Conservation (phyloP, 2,888 invertebrate genomes). For the Agonopterix subpropinquella region DNA sequence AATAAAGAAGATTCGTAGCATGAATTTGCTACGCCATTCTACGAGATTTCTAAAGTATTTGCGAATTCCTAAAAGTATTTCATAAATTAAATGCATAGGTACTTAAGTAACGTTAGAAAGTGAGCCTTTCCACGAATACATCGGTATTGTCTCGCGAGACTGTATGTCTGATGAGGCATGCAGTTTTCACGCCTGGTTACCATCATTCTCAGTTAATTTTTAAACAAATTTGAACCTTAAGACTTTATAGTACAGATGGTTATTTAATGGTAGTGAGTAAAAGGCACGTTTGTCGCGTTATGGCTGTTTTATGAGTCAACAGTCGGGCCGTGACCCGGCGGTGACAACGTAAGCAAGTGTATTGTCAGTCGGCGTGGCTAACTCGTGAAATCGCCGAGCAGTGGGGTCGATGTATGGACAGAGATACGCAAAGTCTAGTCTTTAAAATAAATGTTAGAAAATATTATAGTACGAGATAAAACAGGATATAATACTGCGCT, state of each 20-base stretch:
- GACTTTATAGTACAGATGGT: constrained; percentile 6
- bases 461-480: no score
- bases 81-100: neutral
- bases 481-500: no score
- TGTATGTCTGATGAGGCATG: constrained; percentile 52
- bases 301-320: constrained; percentile 55
- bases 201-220: constrained; percentile 7
- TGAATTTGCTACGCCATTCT: no score
- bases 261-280: neutral
- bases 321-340: constrained; percentile 50
- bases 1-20: no score
- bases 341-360: constrained; percentile 56
- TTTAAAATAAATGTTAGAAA: no score
- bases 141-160: constrained; percentile 30
- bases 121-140: constrained; percentile 46
- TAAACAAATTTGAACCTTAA: constrained; percentile 12
- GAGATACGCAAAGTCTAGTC: constrained; percentile 1
- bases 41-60: no score
- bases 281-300: constrained; percentile 31
- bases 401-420: constrained; percentile 45
- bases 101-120: constrained; percentile 37
- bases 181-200: constrained; percentile 40
- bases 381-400: constrained; percentile 65
- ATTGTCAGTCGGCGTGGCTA: constrained; percentile 71
- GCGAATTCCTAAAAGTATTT: no score